Percentiles rank a stretch among this genome's conserved stretches.
These are phyloP conservation scores for Chiroxiphia lanceolata DNA, from an alignment of 2,797 vertebrate genomes.

Conservation along the genomic window DNA sequence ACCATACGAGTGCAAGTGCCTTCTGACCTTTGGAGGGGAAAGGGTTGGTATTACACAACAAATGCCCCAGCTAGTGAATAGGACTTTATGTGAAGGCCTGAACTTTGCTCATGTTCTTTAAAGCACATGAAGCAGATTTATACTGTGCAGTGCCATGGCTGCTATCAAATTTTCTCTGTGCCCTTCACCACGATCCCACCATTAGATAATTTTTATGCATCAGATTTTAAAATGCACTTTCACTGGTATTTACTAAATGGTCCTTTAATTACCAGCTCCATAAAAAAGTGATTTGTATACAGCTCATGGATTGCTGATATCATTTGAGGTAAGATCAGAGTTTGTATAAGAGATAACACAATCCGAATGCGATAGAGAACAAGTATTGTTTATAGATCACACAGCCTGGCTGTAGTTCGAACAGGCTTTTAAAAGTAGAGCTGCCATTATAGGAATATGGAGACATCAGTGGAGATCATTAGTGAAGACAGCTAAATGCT, in stretches of 20 bases:
- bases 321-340: conserved; percentile 3
- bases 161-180: neutral
- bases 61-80: neutral
- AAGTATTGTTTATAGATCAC: neutral
- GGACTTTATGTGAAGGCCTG: neutral
- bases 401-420: neutral
- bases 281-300: neutral
- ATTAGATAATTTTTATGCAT: neutral
- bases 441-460: neutral
- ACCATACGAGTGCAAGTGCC: neutral
- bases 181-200: neutral
- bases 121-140: neutral
- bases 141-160: neutral
- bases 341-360: neutral
- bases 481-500: neutral
- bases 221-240: neutral
- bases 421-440: neutral
- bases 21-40: neutral
- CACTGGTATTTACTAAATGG: neutral
- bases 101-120: neutral
- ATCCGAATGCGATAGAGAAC: neutral
- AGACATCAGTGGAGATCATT: neutral
- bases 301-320: neutral
- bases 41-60: neutral
- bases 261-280: neutral